Base-by-base conservation (phyloP, 1,140 invertebrate species). In the Halyomorpha halys region DNA sequence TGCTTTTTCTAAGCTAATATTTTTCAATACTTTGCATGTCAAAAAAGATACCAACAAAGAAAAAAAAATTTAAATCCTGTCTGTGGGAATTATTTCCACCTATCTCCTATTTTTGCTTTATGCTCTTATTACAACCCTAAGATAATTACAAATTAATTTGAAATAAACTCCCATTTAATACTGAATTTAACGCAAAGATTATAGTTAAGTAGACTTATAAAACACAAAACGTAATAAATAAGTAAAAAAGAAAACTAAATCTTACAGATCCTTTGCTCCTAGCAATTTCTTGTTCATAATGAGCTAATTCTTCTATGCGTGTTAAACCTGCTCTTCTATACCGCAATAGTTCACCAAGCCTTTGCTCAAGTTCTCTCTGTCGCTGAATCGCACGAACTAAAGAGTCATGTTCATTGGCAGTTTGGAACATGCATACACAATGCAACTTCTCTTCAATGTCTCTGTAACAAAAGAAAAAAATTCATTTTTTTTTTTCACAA, bases 351-450 rank as follows among this genome's bases (percentile, higher is more conserved):
- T 95, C 91, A 13, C 85, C 83, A 21, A 94, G 80, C 61, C 90
- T 80, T 68, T 87, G 79, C 68, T 89, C 83, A 59, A 94, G 75
- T 74, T 93, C 88, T 71, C 86, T 83, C 77, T 94, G 91, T 66
- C 86, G 82, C 75, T 90, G 86, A 59, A 94, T 73, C 67, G 85
- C 90, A 61, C 76, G 66, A 21, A 78, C 79, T 47, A 90, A 76
- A 59, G 92, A 83, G 67, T 90, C 84, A 71, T 94, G 87, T 76
- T 95, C 91, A 65, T 84, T 80, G 34, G 85, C 81, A 0, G 89
- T 87, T 71, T 90, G 87, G 78, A 95, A 94, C 73, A 94, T 91
- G 25, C 89, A 85, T 73, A 92, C 91, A 49, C 86, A 83, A 47
- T 88, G 81, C 73, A 94, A 82, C 59, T 86, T 85, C 66, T 95